A percentile compares a stretch with the other conserved stretches of the same genome.
Evolutionary conservation across 2,797 vertebrate genomes (phyloP).

Genomic region (Ctenopoma multispine): DNA sequence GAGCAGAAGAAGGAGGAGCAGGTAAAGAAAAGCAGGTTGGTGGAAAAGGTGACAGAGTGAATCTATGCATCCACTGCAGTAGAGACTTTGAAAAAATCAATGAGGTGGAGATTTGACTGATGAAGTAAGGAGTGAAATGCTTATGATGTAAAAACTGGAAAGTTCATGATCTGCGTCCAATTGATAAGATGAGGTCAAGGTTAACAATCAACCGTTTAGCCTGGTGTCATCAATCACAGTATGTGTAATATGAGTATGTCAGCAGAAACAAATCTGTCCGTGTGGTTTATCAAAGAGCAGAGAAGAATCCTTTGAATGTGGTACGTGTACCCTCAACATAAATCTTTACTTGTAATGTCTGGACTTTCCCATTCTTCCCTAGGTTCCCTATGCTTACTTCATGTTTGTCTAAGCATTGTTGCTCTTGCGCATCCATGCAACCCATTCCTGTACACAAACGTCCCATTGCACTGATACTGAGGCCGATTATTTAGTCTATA

Average conservation of each 20-base stretch:
- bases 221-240: not conserved
- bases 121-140: conserved; percentile 24
- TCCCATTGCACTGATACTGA: too few relatives aligned
- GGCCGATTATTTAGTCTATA: too few relatives aligned
- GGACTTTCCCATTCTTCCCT: not conserved
- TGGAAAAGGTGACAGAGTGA: conserved; percentile 20
- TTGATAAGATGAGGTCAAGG: conserved; percentile 21
- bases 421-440: too few relatives aligned
- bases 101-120: conserved; percentile 15
- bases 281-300: not conserved
- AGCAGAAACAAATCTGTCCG: not conserved
- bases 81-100: conserved; percentile 12
- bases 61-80: conserved; percentile 4
- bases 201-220: conserved; percentile 7
- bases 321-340: not conserved
- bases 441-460: too few relatives aligned
- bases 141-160: conserved; percentile 2
- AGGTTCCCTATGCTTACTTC: too few relatives aligned
- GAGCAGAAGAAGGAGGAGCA: not conserved
- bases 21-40: conserved; percentile 15
- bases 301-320: not conserved
- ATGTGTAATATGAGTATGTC: not conserved
- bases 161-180: conserved; percentile 22
- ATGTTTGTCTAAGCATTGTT: too few relatives aligned
- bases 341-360: not conserved